A percentile compares a stretch with the other conserved stretches of the same genome.
Evolutionary conservation across 1,140 invertebrate species (phyloP).

Genomic region (Diuraphis noxia): DNA sequence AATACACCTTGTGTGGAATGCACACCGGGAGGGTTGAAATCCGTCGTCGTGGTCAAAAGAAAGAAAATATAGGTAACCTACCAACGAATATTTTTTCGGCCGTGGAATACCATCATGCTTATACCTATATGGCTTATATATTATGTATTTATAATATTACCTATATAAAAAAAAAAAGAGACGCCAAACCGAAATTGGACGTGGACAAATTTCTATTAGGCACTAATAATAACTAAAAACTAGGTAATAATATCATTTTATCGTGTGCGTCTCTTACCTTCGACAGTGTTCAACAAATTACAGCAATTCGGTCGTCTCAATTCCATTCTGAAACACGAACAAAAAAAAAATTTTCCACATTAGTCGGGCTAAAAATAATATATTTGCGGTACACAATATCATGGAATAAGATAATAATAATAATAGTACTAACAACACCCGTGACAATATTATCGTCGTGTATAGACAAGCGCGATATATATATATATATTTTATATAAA

Average conservation of each 20-base stretch:
- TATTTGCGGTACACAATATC: neutral
- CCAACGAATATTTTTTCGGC: neutral
- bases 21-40: neutral
- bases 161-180: no score
- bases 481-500: neutral
- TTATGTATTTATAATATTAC: no score
- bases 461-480: neutral
- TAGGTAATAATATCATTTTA: neutral
- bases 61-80: neutral
- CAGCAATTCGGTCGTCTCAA: constrained; percentile 41
- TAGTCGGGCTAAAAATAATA: constrained; percentile 29
- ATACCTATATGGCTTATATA: no score
- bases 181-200: neutral
- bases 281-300: constrained; percentile 43
- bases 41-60: neutral
- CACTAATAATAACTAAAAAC: neutral
- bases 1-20: constrained; percentile 9
- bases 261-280: constrained; percentile 39
- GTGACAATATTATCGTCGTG: neutral
- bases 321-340: constrained; percentile 48
- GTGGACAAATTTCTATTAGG: neutral
- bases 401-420: no score
- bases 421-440: neutral
- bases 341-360: constrained; percentile 45
- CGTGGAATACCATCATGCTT: no score